Conservation (phyloP, 37 sponge, comb jelly and placozoan species). For the Lycopodina hypogea region DNA sequence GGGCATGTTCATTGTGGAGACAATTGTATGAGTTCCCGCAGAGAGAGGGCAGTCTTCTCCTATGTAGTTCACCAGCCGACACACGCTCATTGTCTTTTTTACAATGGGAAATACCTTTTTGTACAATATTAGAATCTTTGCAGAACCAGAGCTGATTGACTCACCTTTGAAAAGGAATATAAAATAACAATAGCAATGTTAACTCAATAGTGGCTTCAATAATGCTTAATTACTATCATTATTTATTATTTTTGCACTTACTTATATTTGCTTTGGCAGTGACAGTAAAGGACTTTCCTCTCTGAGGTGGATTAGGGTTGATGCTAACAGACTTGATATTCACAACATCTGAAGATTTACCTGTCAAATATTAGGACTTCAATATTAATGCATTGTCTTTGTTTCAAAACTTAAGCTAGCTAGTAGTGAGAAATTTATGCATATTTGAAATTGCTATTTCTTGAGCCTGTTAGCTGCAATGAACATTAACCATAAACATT, state of each 20-base stretch:
- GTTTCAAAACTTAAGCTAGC: too few relatives aligned
- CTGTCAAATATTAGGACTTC: not conserved
- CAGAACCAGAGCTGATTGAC: conserved; percentile 1
- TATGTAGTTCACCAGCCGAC: not conserved
- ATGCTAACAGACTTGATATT: conserved; percentile 31
- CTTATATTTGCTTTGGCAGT: conserved; percentile 28
- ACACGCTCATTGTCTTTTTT: not conserved
- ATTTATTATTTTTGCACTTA: conserved; percentile 9
- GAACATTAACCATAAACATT: too few relatives aligned
- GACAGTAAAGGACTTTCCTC: conserved; percentile 30
- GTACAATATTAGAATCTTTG: conserved; percentile 2
- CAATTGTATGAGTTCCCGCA: not conserved
- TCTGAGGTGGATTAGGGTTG: conserved; percentile 61
- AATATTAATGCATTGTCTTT: not conserved
- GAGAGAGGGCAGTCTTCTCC: conserved; percentile 4
- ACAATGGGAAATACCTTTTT: conserved; percentile 1
- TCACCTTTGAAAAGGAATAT: not conserved
- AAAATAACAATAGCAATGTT: too few relatives aligned
- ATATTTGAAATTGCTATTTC: too few relatives aligned
- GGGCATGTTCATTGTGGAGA: not conserved
- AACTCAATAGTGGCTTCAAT: too few relatives aligned
- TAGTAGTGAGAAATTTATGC: too few relatives aligned
- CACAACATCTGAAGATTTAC: conserved; percentile 24
- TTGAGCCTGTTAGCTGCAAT: too few relatives aligned
- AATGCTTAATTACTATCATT: too few relatives aligned